These are phyloP conservation scores for Syrista parreyssii DNA, from an alignment of 2,888 invertebrate species.

Conservation along the genomic window DNA sequence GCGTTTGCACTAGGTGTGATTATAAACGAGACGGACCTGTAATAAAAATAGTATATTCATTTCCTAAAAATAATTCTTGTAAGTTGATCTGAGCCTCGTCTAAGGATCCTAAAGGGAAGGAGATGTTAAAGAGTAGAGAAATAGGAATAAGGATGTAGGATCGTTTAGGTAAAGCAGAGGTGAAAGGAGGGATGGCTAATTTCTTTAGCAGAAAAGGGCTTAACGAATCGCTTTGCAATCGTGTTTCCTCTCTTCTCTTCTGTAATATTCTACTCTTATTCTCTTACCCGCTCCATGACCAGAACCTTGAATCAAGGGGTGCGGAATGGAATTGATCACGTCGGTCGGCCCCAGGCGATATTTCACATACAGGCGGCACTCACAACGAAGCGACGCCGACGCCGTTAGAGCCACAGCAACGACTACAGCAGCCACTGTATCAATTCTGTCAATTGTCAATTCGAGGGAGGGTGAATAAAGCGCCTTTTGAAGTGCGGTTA, in stretches of 20 bases:
- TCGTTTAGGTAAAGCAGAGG: too few relatives aligned
- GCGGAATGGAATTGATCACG: conserved; percentile 28
- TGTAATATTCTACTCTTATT: neutral
- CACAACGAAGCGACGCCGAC: conserved; percentile 9
- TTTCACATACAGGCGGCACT: conserved; percentile 32
- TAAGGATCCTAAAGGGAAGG: too few relatives aligned
- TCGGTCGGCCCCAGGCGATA: conserved; percentile 41
- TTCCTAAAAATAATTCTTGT: too few relatives aligned
- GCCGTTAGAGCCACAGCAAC: conserved; percentile 2
- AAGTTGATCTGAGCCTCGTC: too few relatives aligned
- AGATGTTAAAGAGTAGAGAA: too few relatives aligned
- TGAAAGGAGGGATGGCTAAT: conserved; percentile 4
- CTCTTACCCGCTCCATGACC: neutral
- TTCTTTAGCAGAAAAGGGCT: conserved; percentile 23
- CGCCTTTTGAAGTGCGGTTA: conserved; percentile 61
- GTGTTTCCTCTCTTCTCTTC: neutral
- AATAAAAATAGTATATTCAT: too few relatives aligned
- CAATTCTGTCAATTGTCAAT: conserved; percentile 66
- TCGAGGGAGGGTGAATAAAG: conserved; percentile 48
- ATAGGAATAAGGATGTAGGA: too few relatives aligned
- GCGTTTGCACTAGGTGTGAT: too few relatives aligned
- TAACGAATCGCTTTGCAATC: conserved; percentile 31
- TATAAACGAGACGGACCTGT: too few relatives aligned
- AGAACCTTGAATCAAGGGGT: neutral
- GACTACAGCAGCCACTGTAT: conserved; percentile 23